Base-by-base conservation (phyloP, 2,113 vertebrate species). In the Grantiella picta region DNA sequence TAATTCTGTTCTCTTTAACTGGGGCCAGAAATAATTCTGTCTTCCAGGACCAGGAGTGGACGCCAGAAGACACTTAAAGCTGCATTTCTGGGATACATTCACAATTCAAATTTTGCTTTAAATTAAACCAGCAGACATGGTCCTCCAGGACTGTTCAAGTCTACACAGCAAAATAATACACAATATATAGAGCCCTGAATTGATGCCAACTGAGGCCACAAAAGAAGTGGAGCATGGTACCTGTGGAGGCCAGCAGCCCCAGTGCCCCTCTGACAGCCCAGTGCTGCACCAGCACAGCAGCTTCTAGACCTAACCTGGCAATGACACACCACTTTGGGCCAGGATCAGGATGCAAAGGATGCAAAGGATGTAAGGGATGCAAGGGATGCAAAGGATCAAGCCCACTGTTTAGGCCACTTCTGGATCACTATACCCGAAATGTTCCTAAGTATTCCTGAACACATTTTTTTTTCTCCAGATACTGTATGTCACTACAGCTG, bases 181-280 rank as follows among this genome's bases (percentile, higher is more conserved):
- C 18, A 69, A 12, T 8, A 15, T 57, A 47, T 1, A 50, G 54
- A 90, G 60, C 19, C 82, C 29, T 77, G 71, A 86, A 54, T 0
- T 4, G 27, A 29, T 59, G 68, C 42, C 76, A 86, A 0, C 27
- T 21, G 64, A 50, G 50, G 22, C 35, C n/a, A 56, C 15, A 61
- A 12, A 3, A 72, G 59, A 82, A 73, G 59, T 0, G 0, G 11
- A 65, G 25, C 28, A 54, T n/a, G 25, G 16, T 23, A 12, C 19
- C 42, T 40, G 9, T 22, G 21, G 42, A 8, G 3, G 25, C 25
- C 49, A 53, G 11, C 49, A 53, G 11, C 9, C 69, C 29, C 2
- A 1, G 3, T 4, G 8, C 49, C 3, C 9, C 1, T 0, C 49
- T 40, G 54, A 59, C 3, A 5, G 12, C 0, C 0, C n/a, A 40